Conservation (phyloP, 2,797 vertebrate genomes). For the Cephalopachus bancanus region DNA sequence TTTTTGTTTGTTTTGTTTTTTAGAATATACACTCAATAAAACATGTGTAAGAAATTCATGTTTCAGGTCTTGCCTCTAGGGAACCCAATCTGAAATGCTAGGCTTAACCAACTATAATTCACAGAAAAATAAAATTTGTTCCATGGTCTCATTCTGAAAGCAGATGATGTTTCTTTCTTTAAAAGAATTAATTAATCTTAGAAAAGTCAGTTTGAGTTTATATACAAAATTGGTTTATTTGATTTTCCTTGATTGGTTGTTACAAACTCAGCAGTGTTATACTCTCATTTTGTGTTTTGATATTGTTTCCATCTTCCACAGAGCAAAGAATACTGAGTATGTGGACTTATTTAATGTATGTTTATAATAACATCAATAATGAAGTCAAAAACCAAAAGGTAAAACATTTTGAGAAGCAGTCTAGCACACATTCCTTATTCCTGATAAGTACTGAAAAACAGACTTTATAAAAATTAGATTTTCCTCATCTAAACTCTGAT, state of each 20-base stretch:
- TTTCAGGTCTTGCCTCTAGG: not conserved
- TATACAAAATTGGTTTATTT: not conserved
- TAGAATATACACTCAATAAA: not conserved
- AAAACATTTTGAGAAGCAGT: not conserved
- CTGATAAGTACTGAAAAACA: not conserved
- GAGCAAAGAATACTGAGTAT: not conserved
- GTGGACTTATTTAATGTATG: not conserved
- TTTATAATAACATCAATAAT: not conserved
- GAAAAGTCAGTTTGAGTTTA: constrained; percentile 11
- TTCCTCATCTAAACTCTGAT: not conserved
- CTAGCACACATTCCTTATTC: not conserved
- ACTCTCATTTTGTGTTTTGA: not conserved
- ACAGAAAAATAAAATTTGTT: not conserved
- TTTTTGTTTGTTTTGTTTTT: no score
- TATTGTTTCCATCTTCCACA: not conserved
- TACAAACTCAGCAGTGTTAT: not conserved
- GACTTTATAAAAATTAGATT: not conserved
- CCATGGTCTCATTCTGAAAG: not conserved
- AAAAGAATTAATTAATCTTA: constrained; percentile 21
- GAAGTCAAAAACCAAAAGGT: not conserved
- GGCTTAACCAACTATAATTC: not conserved
- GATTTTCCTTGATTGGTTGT: not conserved
- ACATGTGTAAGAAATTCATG: not conserved
- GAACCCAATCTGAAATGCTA: not conserved
- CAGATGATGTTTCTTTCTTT: not conserved